These are phyloP conservation scores for Periplaneta americana DNA, from an alignment of 1,140 invertebrate genomes.

Conservation along the genomic window DNA sequence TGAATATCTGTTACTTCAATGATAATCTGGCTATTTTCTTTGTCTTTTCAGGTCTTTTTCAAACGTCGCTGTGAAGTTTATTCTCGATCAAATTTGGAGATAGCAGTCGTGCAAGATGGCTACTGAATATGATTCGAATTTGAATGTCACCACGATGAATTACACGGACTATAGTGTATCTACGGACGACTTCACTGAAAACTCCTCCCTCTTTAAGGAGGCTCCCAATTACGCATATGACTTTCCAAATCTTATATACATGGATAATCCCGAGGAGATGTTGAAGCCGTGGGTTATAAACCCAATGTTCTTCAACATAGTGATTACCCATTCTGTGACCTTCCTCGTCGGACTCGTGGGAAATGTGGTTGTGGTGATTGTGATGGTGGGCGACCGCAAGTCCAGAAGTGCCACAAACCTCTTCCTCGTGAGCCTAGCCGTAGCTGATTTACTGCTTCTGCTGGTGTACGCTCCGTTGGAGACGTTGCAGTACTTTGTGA, in stretches of 20 bases:
- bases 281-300: conserved; percentile 32
- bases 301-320: conserved; percentile 32
- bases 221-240: background rate
- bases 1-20: too few species aligned
- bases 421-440: conserved; percentile 36
- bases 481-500: conserved; percentile 36
- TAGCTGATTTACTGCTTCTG: conserved; percentile 40
- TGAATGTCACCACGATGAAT: background rate
- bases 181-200: background rate
- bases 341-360: conserved; percentile 33
- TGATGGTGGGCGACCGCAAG: conserved; percentile 30
- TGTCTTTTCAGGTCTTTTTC: too few species aligned
- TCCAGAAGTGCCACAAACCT: conserved; percentile 26
- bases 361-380: conserved; percentile 27
- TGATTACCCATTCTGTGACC: conserved; percentile 35
- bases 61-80: too few species aligned
- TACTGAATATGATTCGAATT: background rate
- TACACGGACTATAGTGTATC: background rate
- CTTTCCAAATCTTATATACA: conserved; percentile 15
- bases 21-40: too few species aligned
- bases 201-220: background rate
- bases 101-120: too few species aligned
- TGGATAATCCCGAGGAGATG: conserved; percentile 35
- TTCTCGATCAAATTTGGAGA: too few species aligned
- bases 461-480: conserved; percentile 39